Base-by-base conservation (phyloP, 2,113 vertebrate genomes). In the Scalopus aquaticus region DNA sequence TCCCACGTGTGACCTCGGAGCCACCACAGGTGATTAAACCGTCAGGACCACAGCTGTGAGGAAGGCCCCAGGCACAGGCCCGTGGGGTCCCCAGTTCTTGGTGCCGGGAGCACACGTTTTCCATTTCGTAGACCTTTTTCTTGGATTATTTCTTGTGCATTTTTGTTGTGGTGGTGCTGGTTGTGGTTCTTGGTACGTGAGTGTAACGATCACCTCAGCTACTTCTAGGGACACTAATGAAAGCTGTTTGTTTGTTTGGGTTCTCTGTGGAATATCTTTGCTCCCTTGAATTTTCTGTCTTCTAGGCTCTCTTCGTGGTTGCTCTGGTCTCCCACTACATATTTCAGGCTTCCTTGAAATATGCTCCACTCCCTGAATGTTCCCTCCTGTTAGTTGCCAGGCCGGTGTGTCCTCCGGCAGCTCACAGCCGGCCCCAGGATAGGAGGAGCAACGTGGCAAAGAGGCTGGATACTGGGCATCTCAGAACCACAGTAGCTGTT, bases 241-340 rank as follows among this genome's bases (percentile, higher is more conserved):
- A 81, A 82, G n/a, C 46, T 67, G 60, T 30, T 56, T 20, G 54
- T 22, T 56, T 54, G 15, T 65, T 86, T 24, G 30, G 56, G 5
- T 92, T 72, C 82, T 79, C 85, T 65, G 22, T 65, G 11, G 88
- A 76, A 12, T 87, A 8, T 30, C 93, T 58, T 79, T 5, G 7
- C 24, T 95, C 12, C 79, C 44, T 64, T 49, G 30, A 64, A 69
- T 81, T 73, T 90, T 88, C 10, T 72, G 60, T 86, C 20, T 88
- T 76, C 32, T 6, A 5, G 17, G 20, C 19, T 81, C 13, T 76
- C 81, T 77, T 6, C 54, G 39, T 89, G 72, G 24, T n/a, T 77
- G n/a, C 22, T 62, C 65, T 60, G 22, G 32, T 91, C 95, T 84
- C 72, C 46, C 8, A 35, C 24, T 44, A 49, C 37, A 24, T 20